Percentiles rank a stretch among this genome's conserved stretches.
phyloP scores from a whole-genome alignment of 2,888 invertebrate species.

The Clanis bilineata region DNA sequence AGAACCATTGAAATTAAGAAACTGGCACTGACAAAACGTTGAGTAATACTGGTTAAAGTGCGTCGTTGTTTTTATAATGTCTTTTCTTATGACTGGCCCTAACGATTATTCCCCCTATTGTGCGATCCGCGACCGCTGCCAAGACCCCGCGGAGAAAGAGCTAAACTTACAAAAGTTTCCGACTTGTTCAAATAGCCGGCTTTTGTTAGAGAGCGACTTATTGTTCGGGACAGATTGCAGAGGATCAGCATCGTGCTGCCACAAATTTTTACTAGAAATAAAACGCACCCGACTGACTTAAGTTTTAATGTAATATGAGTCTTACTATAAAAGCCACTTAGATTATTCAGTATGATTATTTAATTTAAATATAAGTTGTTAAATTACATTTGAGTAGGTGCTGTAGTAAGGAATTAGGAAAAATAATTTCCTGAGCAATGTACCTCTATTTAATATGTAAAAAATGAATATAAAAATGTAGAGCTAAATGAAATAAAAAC shows the following conservation, averaged over 20 bases:
- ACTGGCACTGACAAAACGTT: constrained; percentile 69
- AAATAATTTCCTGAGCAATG: no score
- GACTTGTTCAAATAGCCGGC: constrained; percentile 81
- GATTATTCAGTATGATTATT: background rate
- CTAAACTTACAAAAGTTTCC: constrained; percentile 81
- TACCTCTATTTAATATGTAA: no score
- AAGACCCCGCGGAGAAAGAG: constrained; percentile 75
- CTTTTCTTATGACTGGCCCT: constrained; percentile 76
- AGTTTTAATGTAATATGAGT: constrained; percentile 1
- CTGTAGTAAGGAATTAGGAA: no score
- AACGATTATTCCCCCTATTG: constrained; percentile 79
- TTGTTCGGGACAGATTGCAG: constrained; percentile 80
- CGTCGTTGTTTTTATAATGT: constrained; percentile 77
- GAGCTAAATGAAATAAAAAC: no score
- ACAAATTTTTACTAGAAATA: constrained; percentile 50
- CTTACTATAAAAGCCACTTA: no score
- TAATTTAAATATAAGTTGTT: no score
- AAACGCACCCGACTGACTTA: constrained; percentile 28
- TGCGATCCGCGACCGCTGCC: constrained; percentile 69
- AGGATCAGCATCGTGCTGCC: constrained; percentile 66
- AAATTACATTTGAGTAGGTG: no score
- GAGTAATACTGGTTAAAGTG: constrained; percentile 69
- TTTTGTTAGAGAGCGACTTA: constrained; percentile 80
- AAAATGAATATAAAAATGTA: no score
- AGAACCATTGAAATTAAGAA: constrained; percentile 47